phyloP scores from a whole-genome alignment of 2,888 invertebrate genomes.

The Orthosia cruda region DNA sequence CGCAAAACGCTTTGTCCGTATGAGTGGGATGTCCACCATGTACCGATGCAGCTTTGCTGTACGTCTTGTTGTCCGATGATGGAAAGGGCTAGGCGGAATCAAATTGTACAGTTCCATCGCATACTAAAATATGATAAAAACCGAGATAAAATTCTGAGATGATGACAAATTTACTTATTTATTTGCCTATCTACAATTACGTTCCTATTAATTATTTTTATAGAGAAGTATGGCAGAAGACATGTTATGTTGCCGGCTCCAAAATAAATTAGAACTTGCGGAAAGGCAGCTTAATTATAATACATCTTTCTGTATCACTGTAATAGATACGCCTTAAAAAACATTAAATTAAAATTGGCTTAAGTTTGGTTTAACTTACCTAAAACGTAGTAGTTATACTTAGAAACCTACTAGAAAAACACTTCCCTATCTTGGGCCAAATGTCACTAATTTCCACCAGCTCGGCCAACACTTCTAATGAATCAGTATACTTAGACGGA shows the following conservation, averaged over 20 bases:
- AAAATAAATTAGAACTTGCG: background rate
- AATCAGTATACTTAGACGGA: background rate
- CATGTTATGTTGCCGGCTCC: background rate
- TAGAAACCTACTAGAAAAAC: background rate
- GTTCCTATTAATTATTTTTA: no score
- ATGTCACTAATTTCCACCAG: background rate
- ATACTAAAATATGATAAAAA: no score
- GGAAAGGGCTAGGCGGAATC: no score
- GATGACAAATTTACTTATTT: no score
- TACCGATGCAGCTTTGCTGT: no score
- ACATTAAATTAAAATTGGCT: background rate
- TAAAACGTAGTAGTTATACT: background rate
- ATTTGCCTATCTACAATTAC: no score
- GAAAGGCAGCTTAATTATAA: background rate
- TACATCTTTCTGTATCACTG: background rate
- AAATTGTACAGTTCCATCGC: no score
- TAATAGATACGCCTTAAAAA: background rate
- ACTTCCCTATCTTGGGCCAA: background rate
- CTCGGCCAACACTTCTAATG: background rate
- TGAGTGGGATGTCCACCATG: no score
- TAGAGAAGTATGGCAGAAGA: background rate
- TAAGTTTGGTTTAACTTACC: background rate
- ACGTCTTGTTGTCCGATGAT: no score
- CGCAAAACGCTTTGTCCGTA: no score
- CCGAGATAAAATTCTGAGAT: no score